phyloP scores from a whole-genome alignment of 2,797 vertebrate species.

The Gymnothorax javanicus region DNA sequence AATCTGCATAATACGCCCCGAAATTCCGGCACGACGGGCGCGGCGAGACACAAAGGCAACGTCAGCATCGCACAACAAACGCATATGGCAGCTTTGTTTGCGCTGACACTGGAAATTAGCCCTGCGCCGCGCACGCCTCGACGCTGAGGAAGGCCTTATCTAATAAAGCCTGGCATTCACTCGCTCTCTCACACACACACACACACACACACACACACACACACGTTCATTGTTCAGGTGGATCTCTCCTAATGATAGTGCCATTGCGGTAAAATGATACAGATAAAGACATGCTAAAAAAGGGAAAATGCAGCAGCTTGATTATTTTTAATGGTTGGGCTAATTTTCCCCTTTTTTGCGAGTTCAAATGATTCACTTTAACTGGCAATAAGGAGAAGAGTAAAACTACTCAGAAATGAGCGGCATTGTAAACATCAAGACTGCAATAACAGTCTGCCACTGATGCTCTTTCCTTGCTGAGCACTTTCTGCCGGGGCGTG shows the following conservation, averaged over 20 bases:
- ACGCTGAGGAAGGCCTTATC: conserved; percentile 53
- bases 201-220: too few relatives aligned
- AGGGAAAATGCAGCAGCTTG: conserved; percentile 56
- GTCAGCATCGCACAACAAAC: conserved; percentile 52
- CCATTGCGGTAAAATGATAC: conserved; percentile 48
- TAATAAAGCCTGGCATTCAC: conserved; percentile 49
- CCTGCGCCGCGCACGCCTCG: conserved; percentile 38
- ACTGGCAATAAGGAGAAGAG: conserved; percentile 39
- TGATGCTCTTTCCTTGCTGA: conserved; percentile 42
- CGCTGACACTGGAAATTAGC: conserved; percentile 52
- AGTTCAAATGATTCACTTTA: conserved; percentile 62
- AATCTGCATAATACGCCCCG: conserved; percentile 46
- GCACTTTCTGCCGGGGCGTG: conserved; percentile 27
- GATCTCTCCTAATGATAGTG: conserved; percentile 54
- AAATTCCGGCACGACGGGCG: conserved; percentile 38
- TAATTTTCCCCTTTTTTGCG: conserved; percentile 53
- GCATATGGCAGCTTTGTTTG: conserved; percentile 58
- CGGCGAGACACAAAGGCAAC: conserved; percentile 42
- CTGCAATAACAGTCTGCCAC: conserved; percentile 47
- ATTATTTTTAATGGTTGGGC: conserved; percentile 50
- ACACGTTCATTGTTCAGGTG: conserved; percentile 51
- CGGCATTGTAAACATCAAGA: conserved; percentile 54
- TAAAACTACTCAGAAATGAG: conserved; percentile 54
- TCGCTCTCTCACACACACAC: too few relatives aligned
- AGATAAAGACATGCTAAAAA: conserved; percentile 55